Base-by-base conservation (phyloP, 2,797 vertebrate genomes). In the Fistularia tabacaria region DNA sequence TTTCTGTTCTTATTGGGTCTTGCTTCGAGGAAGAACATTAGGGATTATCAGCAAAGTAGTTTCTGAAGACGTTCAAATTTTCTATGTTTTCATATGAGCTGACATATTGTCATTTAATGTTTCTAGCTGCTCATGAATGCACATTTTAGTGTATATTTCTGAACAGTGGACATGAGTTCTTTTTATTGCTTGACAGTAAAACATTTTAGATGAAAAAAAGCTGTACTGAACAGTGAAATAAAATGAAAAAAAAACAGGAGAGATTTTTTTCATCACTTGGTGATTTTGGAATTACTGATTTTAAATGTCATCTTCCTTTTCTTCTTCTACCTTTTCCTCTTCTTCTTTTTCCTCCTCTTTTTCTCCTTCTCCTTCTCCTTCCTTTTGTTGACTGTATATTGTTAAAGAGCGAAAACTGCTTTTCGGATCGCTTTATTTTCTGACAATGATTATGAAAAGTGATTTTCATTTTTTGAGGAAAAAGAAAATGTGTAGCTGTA, bases 31-130 rank as follows among this genome's bases (percentile, higher is more conserved):
- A 81, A 64, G 72, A 77, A 79, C 70, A 91, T 90, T 81, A 79
- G 90, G 92, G 88, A 85, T 62, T 64, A 92, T 89, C 84, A 88
- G 92, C 94, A 92, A 87, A 93, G 90, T 93, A 93, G 94, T 94
- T 98, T 97, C 95, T 91, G 92, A 93, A 93, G 89, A 95, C 93
- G 93, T 94, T 92, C 93, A 93, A 94, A 94, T 97, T 97, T 95
- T 95, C 93, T 98, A 95, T 91, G 93, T 96, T 97, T 98, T 95
- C 94, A 95, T 95, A 97, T 91, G 92, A 94, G 94, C 94, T 92
- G 92, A 94, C 94, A 91, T 95, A 91, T 94, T 93, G 94, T 94
- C 93, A 92, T 93, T 94, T 97, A 88, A 94, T 92, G 93, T 94
- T 93, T 93, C 91, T 94, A 94, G 93, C 94, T 94, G 94, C 94